Conservation (phyloP, 2,113 vertebrate species). For the Mugil cephalus region DNA sequence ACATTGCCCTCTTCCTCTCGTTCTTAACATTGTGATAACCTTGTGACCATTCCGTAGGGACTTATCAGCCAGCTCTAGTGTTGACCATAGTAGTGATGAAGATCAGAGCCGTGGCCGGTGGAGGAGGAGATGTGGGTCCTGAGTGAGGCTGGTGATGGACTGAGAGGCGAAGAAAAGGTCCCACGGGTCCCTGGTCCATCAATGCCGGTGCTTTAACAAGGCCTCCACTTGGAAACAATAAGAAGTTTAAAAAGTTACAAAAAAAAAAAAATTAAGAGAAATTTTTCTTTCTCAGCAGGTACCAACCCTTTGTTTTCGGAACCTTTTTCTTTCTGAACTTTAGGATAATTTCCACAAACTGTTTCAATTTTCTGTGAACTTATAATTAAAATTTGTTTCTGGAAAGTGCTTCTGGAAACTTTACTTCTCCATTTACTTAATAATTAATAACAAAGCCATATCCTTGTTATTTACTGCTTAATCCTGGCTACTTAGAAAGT, state of each 20-base stretch:
- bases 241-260: slow-evolving; percentile 38
- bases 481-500: too few species aligned
- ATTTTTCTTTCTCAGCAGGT: too few species aligned
- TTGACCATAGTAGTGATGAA: background rate
- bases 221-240: slow-evolving; percentile 78
- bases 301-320: too few species aligned
- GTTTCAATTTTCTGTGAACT: too few species aligned
- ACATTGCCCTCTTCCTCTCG: background rate
- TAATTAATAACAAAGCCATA: too few species aligned
- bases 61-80: background rate
- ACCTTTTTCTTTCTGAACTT: too few species aligned
- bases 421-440: too few species aligned
- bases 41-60: background rate
- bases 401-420: too few species aligned
- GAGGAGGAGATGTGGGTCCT: background rate
- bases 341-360: too few species aligned
- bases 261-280: too few species aligned
- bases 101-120: background rate
- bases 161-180: slow-evolving; percentile 23
- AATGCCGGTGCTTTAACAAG: slow-evolving; percentile 80
- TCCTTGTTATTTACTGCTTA: too few species aligned
- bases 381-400: too few species aligned
- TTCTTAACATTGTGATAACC: background rate
- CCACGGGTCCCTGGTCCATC: slow-evolving; percentile 43
- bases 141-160: background rate